Conservation (phyloP, 2,888 invertebrate genomes). For the Lasioglossum figueresi region DNA sequence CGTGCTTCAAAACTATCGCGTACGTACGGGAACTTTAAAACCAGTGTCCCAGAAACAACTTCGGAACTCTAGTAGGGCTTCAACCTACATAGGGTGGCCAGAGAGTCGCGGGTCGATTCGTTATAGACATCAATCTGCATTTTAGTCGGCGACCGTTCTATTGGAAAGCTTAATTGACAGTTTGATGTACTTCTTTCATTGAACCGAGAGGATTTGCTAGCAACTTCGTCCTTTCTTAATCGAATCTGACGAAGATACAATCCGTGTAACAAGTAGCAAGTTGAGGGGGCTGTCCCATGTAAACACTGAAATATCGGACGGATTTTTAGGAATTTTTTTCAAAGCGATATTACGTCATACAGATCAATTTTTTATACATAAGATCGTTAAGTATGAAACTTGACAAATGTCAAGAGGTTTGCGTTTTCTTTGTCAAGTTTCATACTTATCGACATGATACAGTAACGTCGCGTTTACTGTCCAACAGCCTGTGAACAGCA, state of each 20-base stretch:
- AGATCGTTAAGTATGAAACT: too few relatives aligned
- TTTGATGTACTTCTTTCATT: neutral
- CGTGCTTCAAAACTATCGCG: slow-evolving; percentile 50
- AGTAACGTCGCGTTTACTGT: too few relatives aligned
- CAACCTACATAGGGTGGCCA: slow-evolving; percentile 58
- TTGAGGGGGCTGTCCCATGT: neutral
- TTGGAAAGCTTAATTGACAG: slow-evolving; percentile 9
- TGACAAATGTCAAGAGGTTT: too few relatives aligned
- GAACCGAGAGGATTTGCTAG: neutral
- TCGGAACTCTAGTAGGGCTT: slow-evolving; percentile 53
- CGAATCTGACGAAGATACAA: neutral
- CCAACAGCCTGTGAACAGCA: too few relatives aligned
- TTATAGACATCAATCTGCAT: slow-evolving; percentile 15
- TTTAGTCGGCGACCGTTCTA: neutral
- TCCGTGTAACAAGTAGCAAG: neutral
- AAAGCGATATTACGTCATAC: neutral
- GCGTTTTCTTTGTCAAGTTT: too few relatives aligned
- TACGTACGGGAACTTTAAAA: slow-evolving; percentile 56
- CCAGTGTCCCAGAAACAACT: slow-evolving; percentile 58
- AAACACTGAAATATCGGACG: neutral
- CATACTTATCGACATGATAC: too few relatives aligned
- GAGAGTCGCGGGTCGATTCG: slow-evolving; percentile 22
- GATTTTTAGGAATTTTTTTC: neutral
- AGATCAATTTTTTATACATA: neutral
- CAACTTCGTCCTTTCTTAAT: neutral